A percentile compares a stretch with the other conserved stretches of the same genome.
These are phyloP conservation scores for Buphagus erythrorhynchus DNA, from an alignment of 2,797 vertebrate genomes.

Conservation along the genomic window DNA sequence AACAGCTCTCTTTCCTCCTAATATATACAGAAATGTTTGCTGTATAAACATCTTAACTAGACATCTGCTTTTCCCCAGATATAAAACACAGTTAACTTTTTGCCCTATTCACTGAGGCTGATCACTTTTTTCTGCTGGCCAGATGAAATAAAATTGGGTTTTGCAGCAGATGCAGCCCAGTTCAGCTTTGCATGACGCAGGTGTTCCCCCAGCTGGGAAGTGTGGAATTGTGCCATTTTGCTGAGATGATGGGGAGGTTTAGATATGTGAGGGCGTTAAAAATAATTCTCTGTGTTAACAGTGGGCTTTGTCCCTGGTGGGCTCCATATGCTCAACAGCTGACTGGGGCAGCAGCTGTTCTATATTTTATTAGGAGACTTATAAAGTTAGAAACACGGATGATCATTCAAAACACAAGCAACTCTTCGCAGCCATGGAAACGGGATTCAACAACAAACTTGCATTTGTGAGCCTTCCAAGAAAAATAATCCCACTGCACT, in stretches of 20 bases:
- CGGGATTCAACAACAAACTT: constrained; percentile 74
- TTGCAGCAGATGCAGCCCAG: constrained; percentile 74
- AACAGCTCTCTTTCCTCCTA: constrained; percentile 68
- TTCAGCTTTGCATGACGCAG: constrained; percentile 71
- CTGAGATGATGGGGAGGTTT: constrained; percentile 75
- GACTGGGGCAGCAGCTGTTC: constrained; percentile 77
- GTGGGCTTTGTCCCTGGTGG: constrained; percentile 76
- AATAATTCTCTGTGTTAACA: constrained; percentile 76
- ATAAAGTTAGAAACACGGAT: constrained; percentile 74
- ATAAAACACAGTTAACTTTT: constrained; percentile 68
- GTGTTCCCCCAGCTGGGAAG: constrained; percentile 80
- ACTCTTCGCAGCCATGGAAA: constrained; percentile 71
- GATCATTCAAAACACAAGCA: constrained; percentile 75
- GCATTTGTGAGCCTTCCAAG: constrained; percentile 69
- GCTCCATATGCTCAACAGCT: constrained; percentile 71
- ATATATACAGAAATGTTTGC: constrained; percentile 69
- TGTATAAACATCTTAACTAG: constrained; percentile 74
- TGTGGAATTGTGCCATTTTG: constrained; percentile 74
- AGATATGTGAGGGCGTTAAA: constrained; percentile 80
- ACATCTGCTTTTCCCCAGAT: constrained; percentile 75
- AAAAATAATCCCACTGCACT: constrained; percentile 74
- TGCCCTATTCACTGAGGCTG: constrained; percentile 57
- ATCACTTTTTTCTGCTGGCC: constrained; percentile 73
- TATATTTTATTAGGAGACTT: constrained; percentile 75
- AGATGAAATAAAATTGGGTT: constrained; percentile 73